Evolutionary conservation across 2,113 vertebrate species (phyloP).

Genomic region (Columbina picui): DNA sequence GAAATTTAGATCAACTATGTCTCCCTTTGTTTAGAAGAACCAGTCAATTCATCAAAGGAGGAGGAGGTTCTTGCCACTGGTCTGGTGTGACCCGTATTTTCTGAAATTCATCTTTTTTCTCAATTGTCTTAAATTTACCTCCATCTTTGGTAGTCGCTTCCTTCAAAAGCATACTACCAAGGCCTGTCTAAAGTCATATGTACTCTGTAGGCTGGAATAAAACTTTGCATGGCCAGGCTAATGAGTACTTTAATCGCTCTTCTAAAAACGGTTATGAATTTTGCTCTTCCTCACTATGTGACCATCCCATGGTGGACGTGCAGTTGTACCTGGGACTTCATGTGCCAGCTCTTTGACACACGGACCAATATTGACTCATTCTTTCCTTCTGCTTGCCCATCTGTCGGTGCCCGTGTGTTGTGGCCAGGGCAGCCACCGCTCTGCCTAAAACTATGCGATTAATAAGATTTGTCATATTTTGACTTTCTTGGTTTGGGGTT

Average conservation of each 20-base stretch:
- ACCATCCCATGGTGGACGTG: neutral
- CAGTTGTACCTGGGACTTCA: neutral
- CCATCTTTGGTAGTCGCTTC: neutral
- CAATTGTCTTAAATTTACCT: neutral
- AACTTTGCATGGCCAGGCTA: neutral
- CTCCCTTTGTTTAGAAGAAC: neutral
- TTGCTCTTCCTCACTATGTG: neutral
- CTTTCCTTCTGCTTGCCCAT: conserved; percentile 51
- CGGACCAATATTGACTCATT: neutral
- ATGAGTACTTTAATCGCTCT: neutral
- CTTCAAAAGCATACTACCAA: neutral
- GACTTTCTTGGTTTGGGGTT: neutral
- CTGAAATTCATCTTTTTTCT: neutral
- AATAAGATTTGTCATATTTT: neutral
- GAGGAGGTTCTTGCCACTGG: neutral
- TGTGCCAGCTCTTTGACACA: conserved; percentile 12
- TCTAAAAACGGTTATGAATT: neutral
- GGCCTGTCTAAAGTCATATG: neutral
- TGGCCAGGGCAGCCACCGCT: neutral
- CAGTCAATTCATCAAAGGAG: neutral
- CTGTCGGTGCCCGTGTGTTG: neutral
- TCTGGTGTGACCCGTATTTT: neutral
- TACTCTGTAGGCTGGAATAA: neutral
- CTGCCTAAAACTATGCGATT: neutral
- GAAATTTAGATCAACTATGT: neutral